Conservation (phyloP, 2,113 vertebrate genomes). For the Melierax canorus region DNA sequence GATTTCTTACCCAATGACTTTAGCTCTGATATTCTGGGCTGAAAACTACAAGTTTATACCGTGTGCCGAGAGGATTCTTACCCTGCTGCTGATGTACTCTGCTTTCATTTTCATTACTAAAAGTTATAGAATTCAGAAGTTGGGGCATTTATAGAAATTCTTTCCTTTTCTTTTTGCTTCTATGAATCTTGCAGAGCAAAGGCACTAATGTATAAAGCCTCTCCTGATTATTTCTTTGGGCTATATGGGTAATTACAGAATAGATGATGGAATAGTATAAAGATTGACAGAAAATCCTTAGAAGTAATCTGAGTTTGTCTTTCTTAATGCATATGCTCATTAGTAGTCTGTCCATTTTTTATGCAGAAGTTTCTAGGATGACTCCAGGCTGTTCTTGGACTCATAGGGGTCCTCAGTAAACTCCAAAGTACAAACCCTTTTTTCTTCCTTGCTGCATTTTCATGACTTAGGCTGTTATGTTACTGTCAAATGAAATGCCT, state of each 20-base stretch:
- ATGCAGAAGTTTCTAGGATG: background rate
- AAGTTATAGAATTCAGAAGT: background rate
- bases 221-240: background rate
- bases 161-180: background rate
- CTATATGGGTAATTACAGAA: background rate
- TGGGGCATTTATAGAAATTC: background rate
- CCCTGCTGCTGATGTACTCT: background rate
- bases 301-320: background rate
- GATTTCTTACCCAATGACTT: background rate
- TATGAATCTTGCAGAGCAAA: background rate
- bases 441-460: background rate
- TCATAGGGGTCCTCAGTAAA: background rate
- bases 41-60: background rate
- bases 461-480: background rate
- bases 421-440: background rate
- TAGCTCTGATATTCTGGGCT: background rate
- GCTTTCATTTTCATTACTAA: background rate
- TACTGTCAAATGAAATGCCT: background rate
- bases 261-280: background rate
- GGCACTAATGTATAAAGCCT: background rate
- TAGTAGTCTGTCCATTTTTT: background rate
- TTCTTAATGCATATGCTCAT: background rate
- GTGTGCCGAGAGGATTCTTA: background rate
- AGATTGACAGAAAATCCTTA: constrained; percentile 7
- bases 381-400: background rate